Conservation (phyloP, 1,140 invertebrate genomes). For the Grapholita molesta region DNA sequence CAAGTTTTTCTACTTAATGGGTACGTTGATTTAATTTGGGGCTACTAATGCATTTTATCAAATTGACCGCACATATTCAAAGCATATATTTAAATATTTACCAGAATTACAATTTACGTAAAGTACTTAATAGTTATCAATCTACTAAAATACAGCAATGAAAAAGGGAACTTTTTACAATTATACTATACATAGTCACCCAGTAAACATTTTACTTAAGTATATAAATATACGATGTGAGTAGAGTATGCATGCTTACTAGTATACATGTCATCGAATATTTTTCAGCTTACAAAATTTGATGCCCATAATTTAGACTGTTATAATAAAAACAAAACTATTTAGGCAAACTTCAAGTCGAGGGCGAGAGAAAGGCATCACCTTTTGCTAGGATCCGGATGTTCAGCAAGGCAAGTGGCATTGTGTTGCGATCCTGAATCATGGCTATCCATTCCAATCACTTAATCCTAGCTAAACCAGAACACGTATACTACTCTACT, state of each 20-base stretch:
- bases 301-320: neutral
- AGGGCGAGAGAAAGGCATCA: neutral
- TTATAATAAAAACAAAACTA: neutral
- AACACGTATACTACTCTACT: neutral
- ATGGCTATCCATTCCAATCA: neutral
- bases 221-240: no score
- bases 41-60: neutral
- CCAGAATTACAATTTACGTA: no score
- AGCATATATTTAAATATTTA: no score
- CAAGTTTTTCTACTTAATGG: neutral
- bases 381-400: slow-evolving; percentile 6
- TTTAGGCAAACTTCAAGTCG: neutral
- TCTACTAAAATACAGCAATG: no score
- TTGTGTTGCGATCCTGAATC: neutral
- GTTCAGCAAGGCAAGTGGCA: slow-evolving; percentile 7
- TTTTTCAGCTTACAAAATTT: no score
- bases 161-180: no score
- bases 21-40: neutral
- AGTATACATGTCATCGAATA: no score
- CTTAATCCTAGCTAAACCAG: neutral
- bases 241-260: no score
- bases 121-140: no score
- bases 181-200: no score
- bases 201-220: no score
- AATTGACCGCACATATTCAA: no score